phyloP scores from a whole-genome alignment of 64 coral and sea anemone genomes.

The Pocillopora damicornis region DNA sequence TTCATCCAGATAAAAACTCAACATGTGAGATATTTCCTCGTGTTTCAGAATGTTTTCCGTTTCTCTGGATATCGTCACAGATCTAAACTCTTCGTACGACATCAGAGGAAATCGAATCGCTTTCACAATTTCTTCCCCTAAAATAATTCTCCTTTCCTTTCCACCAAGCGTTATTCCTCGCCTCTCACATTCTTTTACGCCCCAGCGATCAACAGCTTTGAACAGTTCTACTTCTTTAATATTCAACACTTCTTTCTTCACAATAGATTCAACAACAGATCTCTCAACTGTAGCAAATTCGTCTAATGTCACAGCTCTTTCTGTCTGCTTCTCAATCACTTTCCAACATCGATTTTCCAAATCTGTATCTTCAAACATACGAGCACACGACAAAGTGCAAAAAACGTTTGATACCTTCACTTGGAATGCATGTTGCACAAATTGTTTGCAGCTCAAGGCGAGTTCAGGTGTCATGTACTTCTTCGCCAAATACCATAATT shows the following conservation, averaged over 20 bases:
- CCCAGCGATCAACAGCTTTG: conserved; percentile 2
- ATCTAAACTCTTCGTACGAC: background rate
- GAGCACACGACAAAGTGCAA: background rate
- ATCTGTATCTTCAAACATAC: background rate
- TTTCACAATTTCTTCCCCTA: background rate
- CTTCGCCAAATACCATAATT: background rate
- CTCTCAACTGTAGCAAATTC: background rate
- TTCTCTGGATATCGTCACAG: background rate
- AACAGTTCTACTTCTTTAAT: conserved; percentile 2
- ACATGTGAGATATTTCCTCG: background rate
- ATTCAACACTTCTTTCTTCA: background rate
- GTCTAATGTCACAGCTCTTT: background rate
- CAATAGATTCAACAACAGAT: background rate
- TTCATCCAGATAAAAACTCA: background rate
- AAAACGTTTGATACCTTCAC: background rate
- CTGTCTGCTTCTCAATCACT: background rate
- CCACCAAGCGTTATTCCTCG: background rate
- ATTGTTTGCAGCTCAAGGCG: background rate
- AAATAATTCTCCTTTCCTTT: background rate
- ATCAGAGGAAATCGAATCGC: background rate
- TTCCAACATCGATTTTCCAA: background rate
- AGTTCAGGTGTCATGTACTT: background rate
- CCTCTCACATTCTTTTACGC: background rate
- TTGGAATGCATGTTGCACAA: background rate
- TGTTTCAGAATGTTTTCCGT: background rate